phyloP scores from a whole-genome alignment of 2,888 invertebrate species.

The Tromatobia lineatoria region DNA sequence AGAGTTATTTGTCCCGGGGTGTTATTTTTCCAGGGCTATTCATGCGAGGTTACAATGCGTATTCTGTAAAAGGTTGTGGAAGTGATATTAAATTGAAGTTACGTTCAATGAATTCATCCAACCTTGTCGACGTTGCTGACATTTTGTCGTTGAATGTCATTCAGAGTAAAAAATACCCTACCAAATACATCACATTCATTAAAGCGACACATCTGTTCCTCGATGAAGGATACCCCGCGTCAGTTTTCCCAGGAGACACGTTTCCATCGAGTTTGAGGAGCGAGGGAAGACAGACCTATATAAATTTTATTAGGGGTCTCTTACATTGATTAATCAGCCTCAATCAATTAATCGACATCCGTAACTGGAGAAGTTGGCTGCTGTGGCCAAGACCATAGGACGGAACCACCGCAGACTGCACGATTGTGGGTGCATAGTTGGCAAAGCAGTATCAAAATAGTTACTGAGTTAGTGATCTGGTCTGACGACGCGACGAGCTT shows the following conservation, averaged over 20 bases:
- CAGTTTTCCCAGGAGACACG: conserved; percentile 38
- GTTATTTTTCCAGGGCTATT: too few relatives aligned
- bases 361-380: conserved; percentile 49
- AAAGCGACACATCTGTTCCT: conserved; percentile 6
- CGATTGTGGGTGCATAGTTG: conserved; percentile 26
- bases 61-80: neutral
- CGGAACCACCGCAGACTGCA: conserved; percentile 25
- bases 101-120: conserved; percentile 4
- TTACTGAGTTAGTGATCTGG: conserved; percentile 40
- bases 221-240: conserved; percentile 10
- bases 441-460: conserved; percentile 24
- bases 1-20: too few relatives aligned
- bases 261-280: conserved; percentile 1
- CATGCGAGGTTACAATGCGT: neutral
- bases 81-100: neutral
- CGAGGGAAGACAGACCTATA: conserved; percentile 39
- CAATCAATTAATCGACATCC: conserved; percentile 63
- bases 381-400: conserved; percentile 37
- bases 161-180: neutral
- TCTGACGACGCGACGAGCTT: conserved; percentile 55
- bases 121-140: neutral
- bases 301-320: conserved; percentile 69
- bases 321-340: conserved; percentile 68
- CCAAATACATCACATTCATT: neutral
- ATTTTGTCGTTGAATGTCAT: too few relatives aligned